Evolutionary conservation across 2,797 vertebrate genomes (phyloP), one percentile per base, ranked within the genome.

Genomic region (Huso huso): DNA sequence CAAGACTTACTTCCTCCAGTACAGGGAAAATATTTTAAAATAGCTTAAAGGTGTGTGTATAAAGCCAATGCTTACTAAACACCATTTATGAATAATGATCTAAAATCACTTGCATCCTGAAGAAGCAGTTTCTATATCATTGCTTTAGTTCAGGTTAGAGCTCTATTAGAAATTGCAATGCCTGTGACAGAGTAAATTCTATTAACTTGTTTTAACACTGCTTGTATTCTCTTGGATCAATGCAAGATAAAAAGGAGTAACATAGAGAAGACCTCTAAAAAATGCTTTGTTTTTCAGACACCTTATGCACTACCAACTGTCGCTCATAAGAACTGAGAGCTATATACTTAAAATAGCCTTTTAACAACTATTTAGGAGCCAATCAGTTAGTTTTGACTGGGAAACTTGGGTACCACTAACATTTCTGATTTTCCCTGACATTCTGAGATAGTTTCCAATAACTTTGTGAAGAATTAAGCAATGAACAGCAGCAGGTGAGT

Each of bases 171-270:
- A 82, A 83, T 12, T 66, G 76, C 78, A 78, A 75, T 69, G 73
- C 84, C 84, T 83, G 76, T 81, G 82, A 79, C 82, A 84, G 80
- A 86, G 88, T 81, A 82, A 87, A 37, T 5, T 37, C 37, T 37
- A 37, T 37, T 37, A 37, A 87, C 77, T 85, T 83, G 80, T 83
- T 83, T 87, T 84, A 85, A 76, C 73, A 69, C 79, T 83, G 76
- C 76, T 76, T 0, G 55, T 80, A 87, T 77, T 77, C 82, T 86
- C 83, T 77, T 84, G 78, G 75, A 85, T 84, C 82, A 83, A 61
- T 76, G 81, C 81, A 77, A 81, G 77, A 77, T 68, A 79, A 81
- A 76, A 74, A 76, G 83, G 84, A 81, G 81, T 82, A 88, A 86
- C 79, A 77, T 83, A 79, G 80, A 55, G 53, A 55, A 55, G 6